Evolutionary conservation across 2,888 invertebrate species (phyloP), one percentile per base, ranked within the genome.

Genomic region (Pseudoips prasinana): DNA sequence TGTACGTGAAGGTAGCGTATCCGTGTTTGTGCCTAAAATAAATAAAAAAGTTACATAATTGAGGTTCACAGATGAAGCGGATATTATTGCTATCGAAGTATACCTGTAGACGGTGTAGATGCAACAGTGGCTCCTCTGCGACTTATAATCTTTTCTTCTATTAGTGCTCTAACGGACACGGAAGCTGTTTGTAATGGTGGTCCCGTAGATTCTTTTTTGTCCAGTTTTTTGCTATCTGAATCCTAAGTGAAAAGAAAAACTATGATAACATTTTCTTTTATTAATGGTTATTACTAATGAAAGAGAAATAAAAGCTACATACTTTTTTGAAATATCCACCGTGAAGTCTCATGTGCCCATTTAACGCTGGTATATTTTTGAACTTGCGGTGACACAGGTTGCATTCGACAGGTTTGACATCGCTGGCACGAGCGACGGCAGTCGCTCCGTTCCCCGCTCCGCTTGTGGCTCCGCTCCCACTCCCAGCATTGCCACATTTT

Each of bases 261-360:
- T 17, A 30, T 10, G 11, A 14, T 17, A 2, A 5, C n/a, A 25
- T 22, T 10, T n/a, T n/a, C n/a, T n/a, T 9, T 18, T 24, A 18
- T 27, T 1, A 9, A 6, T 11, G 5, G 1, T 17, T 26, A n/a
- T 10, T 8, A 8, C 18, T 5, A 18, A 18, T 18, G 6, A 18
- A 18, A 5, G n/a, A n/a, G n/a, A 38, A 1, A 10, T 23, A 23
- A 7, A 37, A 24, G 14, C 10, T 33, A 39, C 44, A 57, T 80
- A 94, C 95, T 92, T 96, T 97, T 83, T 98, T 98, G 72, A 97
- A 96, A 82, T 98, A 98, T 35, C 98, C 98, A 25, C 98, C 98
- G 79, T 99, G 98, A 47, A 98, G 90, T 64, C 98, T 91, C 98
- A 98, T 98, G 75, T 98, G 98, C 5, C 98, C 98, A 82, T 99